A percentile compares a stretch with the other conserved stretches of the same genome.
Conservation (phyloP, 2,797 vertebrate species). For the Scomberomorus guttatus region DNA sequence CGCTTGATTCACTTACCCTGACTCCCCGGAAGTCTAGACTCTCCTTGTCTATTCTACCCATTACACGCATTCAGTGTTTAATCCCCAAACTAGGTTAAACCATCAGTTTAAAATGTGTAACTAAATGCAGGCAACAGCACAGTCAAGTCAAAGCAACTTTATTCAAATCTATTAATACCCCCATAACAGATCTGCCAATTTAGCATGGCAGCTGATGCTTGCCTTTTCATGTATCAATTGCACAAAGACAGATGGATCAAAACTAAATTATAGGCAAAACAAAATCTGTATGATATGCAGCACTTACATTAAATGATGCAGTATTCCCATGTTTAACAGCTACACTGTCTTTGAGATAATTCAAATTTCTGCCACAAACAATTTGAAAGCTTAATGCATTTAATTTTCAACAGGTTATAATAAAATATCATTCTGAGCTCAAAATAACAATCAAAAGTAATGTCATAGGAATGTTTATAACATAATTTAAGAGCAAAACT, state of each 20-base stretch:
- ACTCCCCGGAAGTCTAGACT: neutral
- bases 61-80: neutral
- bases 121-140: neutral
- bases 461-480: conserved; percentile 45
- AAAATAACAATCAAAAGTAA: conserved; percentile 17
- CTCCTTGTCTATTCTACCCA: neutral
- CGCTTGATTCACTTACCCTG: conserved; percentile 43
- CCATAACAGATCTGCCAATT: conserved; percentile 14
- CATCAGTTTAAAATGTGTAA: neutral
- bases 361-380: neutral
- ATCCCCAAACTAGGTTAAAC: neutral
- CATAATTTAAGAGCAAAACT: conserved; percentile 26
- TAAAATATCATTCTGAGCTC: conserved; percentile 49
- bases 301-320: conserved; percentile 7
- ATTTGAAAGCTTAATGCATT: conserved; percentile 14
- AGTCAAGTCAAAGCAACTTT: conserved; percentile 59
- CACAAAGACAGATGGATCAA: conserved; percentile 22
- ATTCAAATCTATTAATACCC: conserved; percentile 49
- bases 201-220: conserved; percentile 12
- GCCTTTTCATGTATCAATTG: conserved; percentile 18
- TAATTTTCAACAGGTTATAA: conserved; percentile 10
- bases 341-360: conserved; percentile 2
- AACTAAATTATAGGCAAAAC: conserved; percentile 15
- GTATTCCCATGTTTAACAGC: neutral
- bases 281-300: conserved; percentile 30